Conservation (phyloP, 1,140 invertebrate genomes). For the Drosophila orena region DNA sequence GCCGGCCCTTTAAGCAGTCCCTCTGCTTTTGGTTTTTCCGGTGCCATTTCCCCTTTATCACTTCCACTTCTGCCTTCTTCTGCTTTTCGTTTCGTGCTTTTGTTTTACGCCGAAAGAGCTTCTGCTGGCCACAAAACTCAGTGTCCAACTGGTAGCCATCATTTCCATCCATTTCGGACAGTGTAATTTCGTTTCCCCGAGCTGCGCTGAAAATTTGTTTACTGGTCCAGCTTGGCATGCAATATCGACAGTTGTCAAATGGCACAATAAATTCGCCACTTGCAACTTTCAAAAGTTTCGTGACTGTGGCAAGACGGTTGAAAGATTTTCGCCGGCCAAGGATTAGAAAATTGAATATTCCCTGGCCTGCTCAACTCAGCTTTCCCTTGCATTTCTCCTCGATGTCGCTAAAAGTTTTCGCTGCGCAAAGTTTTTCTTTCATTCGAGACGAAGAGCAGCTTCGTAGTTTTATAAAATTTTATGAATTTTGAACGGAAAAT, state of each 20-base stretch:
- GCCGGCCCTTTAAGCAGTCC: neutral
- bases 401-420: conserved; percentile 20
- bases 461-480: conserved; percentile 20
- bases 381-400: conserved; percentile 5
- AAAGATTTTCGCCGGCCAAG: conserved; percentile 38
- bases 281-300: conserved; percentile 37
- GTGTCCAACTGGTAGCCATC: conserved; percentile 9
- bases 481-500: neutral
- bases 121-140: conserved; percentile 37
- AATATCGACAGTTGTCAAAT: conserved; percentile 70
- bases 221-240: conserved; percentile 47
- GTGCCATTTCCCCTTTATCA: conserved; percentile 53
- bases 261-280: conserved; percentile 70
- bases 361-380: neutral
- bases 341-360: conserved; percentile 75
- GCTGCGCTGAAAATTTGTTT: conserved; percentile 58
- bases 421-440: conserved; percentile 62
- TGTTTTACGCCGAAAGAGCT: conserved; percentile 60
- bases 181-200: neutral
- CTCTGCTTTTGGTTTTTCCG: conserved; percentile 52
- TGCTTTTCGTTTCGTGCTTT: conserved; percentile 28
- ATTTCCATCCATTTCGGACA: neutral
- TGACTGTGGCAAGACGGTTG: conserved; percentile 28
- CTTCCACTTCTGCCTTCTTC: conserved; percentile 26
- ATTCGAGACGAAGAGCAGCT: conserved; percentile 44